Conservation (phyloP, 2,113 vertebrate genomes). For the Columbina picui region DNA sequence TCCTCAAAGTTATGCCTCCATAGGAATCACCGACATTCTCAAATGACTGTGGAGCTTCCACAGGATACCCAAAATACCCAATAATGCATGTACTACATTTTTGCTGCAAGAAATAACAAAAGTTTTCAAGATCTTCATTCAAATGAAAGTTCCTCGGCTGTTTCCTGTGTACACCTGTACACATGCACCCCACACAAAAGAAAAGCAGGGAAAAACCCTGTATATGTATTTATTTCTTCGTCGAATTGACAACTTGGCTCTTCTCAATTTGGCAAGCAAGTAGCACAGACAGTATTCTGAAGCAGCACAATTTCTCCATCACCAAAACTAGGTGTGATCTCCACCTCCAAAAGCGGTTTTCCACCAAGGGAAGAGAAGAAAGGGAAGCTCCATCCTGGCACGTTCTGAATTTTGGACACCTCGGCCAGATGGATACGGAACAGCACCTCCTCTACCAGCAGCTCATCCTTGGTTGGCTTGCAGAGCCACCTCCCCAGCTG, state of each 20-base stretch:
- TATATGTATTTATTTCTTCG: not conserved
- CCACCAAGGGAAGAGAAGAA: not conserved
- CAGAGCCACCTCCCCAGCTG: not conserved
- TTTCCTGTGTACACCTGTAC: fast-evolving
- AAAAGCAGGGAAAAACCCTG: not conserved
- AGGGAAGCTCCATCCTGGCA: not conserved
- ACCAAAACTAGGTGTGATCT: not conserved
- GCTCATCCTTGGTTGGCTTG: not conserved
- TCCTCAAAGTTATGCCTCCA: not conserved
- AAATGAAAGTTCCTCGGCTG: not conserved
- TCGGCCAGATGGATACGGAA: not conserved
- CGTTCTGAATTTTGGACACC: not conserved
- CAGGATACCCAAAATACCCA: not conserved
- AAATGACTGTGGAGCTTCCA: not conserved
- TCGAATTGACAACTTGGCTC: not conserved
- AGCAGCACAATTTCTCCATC: not conserved
- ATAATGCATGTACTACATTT: not conserved
- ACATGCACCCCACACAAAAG: not conserved
- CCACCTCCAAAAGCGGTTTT: not conserved
- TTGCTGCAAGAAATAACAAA: not conserved
- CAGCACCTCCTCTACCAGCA: not conserved
- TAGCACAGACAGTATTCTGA: not conserved
- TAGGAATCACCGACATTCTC: not conserved
- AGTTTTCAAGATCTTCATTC: not conserved
- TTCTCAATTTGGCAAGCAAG: not conserved